Evolutionary conservation across 2,888 invertebrate species (phyloP).

Genomic region (Leucozona laternaria): DNA sequence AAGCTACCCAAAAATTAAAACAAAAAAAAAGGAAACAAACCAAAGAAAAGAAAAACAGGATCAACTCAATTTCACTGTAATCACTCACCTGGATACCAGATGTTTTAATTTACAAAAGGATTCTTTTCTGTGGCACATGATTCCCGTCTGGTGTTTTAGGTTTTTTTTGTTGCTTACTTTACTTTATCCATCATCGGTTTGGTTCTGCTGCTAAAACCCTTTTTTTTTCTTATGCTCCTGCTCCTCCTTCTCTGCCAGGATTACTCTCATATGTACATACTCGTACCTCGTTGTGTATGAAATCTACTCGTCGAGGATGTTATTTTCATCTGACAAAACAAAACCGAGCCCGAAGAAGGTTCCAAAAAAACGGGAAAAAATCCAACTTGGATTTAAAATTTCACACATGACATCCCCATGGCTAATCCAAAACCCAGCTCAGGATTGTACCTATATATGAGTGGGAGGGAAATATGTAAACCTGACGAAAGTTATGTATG

Average conservation of each 20-base stretch:
- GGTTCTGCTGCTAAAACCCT: constrained; percentile 37
- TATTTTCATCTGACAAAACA: constrained; percentile 53
- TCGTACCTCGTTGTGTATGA: neutral
- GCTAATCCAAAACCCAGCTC: constrained; percentile 52
- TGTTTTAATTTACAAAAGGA: constrained; percentile 75
- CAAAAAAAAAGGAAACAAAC: constrained; percentile 20
- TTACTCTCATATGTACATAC: neutral
- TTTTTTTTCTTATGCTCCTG: neutral
- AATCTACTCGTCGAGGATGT: constrained; percentile 45
- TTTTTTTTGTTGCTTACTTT: constrained; percentile 45
- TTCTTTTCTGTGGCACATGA: constrained; percentile 67
- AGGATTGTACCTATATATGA: neutral
- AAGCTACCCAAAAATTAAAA: constrained; percentile 20
- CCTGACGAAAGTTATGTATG: neutral
- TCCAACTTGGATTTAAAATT: constrained; percentile 59
- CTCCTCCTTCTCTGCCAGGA: constrained; percentile 7
- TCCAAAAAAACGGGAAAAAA: neutral
- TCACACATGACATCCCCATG: constrained; percentile 69
- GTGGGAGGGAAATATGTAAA: neutral
- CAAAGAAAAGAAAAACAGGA: constrained; percentile 40
- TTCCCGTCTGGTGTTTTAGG: constrained; percentile 37
- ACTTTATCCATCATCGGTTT: constrained; percentile 51
- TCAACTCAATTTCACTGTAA: constrained; percentile 75
- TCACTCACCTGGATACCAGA: constrained; percentile 75
- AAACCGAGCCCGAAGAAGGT: constrained; percentile 24